Conservation (phyloP, 64 coral and sea anemone species). For the Astreopora myriophthalma region DNA sequence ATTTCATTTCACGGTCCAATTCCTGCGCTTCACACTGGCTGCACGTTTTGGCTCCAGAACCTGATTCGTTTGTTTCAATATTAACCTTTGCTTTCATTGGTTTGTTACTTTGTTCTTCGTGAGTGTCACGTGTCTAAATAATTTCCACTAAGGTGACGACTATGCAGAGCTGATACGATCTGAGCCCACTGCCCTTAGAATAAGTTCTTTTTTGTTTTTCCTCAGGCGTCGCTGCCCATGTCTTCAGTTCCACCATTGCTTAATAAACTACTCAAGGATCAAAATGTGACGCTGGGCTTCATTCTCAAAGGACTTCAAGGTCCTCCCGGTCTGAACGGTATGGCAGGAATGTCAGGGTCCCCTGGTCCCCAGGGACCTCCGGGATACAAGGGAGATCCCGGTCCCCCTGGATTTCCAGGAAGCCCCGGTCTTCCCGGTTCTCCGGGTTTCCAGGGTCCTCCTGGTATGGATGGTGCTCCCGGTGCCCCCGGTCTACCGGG, state of each 20-base stretch:
- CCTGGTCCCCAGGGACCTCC: conserved; percentile 86
- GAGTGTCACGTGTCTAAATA: no score
- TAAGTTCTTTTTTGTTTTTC: neutral
- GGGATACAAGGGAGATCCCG: conserved; percentile 90
- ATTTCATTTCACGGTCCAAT: no score
- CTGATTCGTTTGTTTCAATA: no score
- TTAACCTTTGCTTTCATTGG: no score
- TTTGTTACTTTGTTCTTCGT: no score
- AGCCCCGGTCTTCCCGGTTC: conserved; percentile 87
- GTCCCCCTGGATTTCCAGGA: conserved; percentile 87
- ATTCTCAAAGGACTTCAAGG: conserved; percentile 99
- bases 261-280: conserved; percentile 99
- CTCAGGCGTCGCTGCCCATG: conserved; percentile 92
- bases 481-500: conserved; percentile 95
- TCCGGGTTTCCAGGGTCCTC: conserved; percentile 94
- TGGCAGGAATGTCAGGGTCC: conserved; percentile 90
- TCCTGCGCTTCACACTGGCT: no score
- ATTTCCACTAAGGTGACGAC: no score
- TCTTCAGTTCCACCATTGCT: conserved; percentile 94
- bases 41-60: no score
- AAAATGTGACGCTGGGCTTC: conserved; percentile 99
- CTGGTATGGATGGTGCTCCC: conserved; percentile 95
- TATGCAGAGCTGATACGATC: neutral
- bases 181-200: neutral
- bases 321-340: conserved; percentile 88